Evolutionary conservation across 1,140 invertebrate genomes (phyloP).

Genomic region (Probaryconus sp.): DNA sequence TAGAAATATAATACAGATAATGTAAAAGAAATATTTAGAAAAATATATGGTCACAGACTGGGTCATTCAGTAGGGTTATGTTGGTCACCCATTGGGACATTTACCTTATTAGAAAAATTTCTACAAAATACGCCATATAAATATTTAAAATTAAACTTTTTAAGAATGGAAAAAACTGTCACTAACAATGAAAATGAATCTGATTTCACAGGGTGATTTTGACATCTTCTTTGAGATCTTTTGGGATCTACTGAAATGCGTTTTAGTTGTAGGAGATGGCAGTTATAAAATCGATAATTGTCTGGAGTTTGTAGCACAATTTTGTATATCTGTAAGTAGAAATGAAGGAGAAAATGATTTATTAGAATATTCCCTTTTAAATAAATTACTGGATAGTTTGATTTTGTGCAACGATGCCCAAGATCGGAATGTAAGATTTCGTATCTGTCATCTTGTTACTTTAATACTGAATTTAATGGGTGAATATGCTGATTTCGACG

Average conservation of each 20-base stretch:
- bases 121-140: too few species aligned
- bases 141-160: too few species aligned
- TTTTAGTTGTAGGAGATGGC: conserved; percentile 65
- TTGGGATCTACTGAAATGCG: conserved; percentile 62
- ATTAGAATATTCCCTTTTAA: conserved; percentile 66
- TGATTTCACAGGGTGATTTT: conserved; percentile 63
- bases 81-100: too few species aligned
- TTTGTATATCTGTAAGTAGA: conserved; percentile 71
- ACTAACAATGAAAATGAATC: too few species aligned
- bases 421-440: conserved; percentile 82
- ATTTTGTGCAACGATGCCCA: conserved; percentile 79
- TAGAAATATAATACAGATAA: too few species aligned
- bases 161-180: too few species aligned
- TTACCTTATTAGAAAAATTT: too few species aligned
- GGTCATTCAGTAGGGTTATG: too few species aligned
- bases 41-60: too few species aligned
- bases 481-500: conserved; percentile 87
- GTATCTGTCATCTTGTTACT: conserved; percentile 87
- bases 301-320: conserved; percentile 80
- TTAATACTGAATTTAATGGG: conserved; percentile 85
- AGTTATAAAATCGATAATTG: conserved; percentile 77
- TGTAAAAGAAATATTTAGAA: too few species aligned
- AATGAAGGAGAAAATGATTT: conserved; percentile 59
- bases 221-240: conserved; percentile 65
- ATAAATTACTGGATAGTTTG: conserved; percentile 67